Evolutionary conservation across 1,140 invertebrate species (phyloP).

Genomic region (Theocolax elegans): DNA sequence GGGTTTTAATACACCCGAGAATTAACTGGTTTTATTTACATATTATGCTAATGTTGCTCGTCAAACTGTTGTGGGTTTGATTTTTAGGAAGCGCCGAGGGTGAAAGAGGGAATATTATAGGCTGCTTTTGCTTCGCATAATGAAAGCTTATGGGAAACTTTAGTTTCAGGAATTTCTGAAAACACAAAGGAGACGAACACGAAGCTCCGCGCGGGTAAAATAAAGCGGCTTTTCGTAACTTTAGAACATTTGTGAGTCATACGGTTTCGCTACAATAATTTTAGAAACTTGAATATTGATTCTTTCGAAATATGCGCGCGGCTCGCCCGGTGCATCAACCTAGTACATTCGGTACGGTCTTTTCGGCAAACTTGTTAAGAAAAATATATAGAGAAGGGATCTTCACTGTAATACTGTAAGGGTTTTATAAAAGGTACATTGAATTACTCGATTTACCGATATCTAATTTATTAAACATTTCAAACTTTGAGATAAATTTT

Average conservation of each 20-base stretch:
- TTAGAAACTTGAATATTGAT: slow-evolving; percentile 20
- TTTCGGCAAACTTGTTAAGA: not conserved
- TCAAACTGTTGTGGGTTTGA: slow-evolving; percentile 25
- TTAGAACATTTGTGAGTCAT: slow-evolving; percentile 16
- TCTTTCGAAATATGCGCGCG: not conserved
- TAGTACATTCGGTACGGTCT: not conserved
- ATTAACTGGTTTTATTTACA: slow-evolving; percentile 40
- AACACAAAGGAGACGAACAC: slow-evolving; percentile 13
- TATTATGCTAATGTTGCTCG: slow-evolving; percentile 32
- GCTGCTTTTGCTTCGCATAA: slow-evolving; percentile 7
- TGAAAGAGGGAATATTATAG: not conserved
- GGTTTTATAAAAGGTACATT: too few relatives aligned
- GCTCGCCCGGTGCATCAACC: not conserved
- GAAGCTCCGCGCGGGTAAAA: not conserved
- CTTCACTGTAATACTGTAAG: too few relatives aligned
- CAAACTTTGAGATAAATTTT: too few relatives aligned
- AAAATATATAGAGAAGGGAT: too few relatives aligned
- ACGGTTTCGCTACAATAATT: slow-evolving; percentile 23
- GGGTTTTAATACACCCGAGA: not conserved
- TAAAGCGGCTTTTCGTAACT: slow-evolving; percentile 17
- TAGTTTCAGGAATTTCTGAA: slow-evolving; percentile 22
- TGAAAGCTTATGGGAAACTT: slow-evolving; percentile 31
- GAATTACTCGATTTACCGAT: too few relatives aligned
- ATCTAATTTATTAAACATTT: too few relatives aligned
- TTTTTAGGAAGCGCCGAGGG: not conserved